Evolutionary conservation across 2,888 invertebrate genomes (phyloP), one percentile per base, ranked within the genome.

Genomic region (Drosophila yooni): DNA sequence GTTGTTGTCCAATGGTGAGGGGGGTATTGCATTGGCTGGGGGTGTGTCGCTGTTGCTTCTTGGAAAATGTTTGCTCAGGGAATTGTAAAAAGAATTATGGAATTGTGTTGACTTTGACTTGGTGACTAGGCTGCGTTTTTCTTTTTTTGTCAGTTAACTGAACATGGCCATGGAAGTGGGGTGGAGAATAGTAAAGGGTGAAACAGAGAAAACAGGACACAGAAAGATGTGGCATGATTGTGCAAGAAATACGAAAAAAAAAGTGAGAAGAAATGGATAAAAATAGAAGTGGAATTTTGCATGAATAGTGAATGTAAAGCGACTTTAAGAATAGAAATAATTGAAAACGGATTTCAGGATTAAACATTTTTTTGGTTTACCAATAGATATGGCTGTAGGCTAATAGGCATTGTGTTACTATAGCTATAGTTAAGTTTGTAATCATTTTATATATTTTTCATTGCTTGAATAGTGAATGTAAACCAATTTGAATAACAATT

Each of bases 21-120:
- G 54, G 36, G 40, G 46, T 7, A 15, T 46, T 46, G 46, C 8
- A 15, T 7, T 46, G 46, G 40, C 25, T 48, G 36, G 29, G 13
- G n/a, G 48, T 29, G 27, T 52, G 51, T 10, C n/a, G 33, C 18
- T 43, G 34, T 10, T 25, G 48, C 34, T 84, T 84, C 88, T 84
- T 74, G 69, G 88, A 84, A 87, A 87, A 81, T 84, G 82, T 82
- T 82, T 61, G 68, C 73, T 72, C 40, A 74, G 88, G 88, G 83
- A 84, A 87, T 84, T 84, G 83, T 80, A 56, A 73, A 71, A 81
- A 73, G 70, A 80, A 82, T 81, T 86, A 83, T 74, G 74, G 74
- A 80, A 82, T 71, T 72, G 75, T 60, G 67, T 73, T 69, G 66
- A 72, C 74, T 60, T 56, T 43, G 46, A 71, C 50, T 51, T 50